Base-by-base conservation (phyloP, 2,797 vertebrate species). In the Lemur catta region DNA sequence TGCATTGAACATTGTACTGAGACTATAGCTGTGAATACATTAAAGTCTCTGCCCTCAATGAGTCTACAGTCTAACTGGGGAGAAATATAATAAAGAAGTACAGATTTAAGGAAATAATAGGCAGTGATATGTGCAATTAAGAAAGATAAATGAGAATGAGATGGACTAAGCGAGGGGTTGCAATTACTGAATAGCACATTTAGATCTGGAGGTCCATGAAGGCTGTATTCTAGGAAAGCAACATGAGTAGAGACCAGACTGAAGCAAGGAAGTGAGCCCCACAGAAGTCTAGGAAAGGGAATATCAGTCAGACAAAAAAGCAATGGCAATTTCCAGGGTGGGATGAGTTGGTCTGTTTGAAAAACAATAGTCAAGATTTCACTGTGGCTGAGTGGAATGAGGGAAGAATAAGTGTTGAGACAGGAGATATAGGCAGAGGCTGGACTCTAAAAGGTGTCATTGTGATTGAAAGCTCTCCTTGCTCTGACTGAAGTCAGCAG, bases 91-190 rank as follows among this genome's bases (percentile, higher is more conserved):
- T 7, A n/a, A 48, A 92, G 7, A 89, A 80, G 84, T 33, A 17
- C 0, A 41, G 30, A 67, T 33, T 76, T 80, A 52, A 57, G 15
- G 12, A 76, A 87, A 76, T 85, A 18, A 57, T 24, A 61, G 50
- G 7, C 22, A 59, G 12, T 52, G 41, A 89, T 22, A 79, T 6
- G 35, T 43, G 1, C 9, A 63, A 61, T 57, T 86, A 92, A 43
- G 74, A 69, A 72, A 89, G 30, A 65, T 50, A 87, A 80, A 95
- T 84, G 17, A 89, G 59, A 92, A 67, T 75, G 43, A 93, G 35
- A 63, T 41, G 6, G 38, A 11, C 2, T 46, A 59, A 33, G 4
- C 63, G 33, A 11, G 5, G 20, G 17, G 7, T 7, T 63, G 28
- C 55, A 63, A 28, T 61, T 67, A 28, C 26, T 59, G 11, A 59